Evolutionary conservation across 1,140 invertebrate genomes (phyloP), one percentile per base, ranked within the genome.

Genomic region (Drosophila kepulauana): DNA sequence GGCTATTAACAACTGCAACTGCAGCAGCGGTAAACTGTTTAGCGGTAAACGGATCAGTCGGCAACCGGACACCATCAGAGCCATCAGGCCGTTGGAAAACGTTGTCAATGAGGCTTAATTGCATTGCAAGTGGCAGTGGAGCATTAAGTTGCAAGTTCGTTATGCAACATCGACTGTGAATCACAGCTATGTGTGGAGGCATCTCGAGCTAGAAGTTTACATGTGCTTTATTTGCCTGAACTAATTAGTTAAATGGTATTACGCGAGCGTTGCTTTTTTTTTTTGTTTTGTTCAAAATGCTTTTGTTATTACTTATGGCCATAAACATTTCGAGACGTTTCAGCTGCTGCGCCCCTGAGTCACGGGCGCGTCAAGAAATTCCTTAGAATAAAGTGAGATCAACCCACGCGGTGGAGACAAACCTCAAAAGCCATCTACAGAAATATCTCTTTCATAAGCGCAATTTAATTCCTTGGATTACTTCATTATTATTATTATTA

Each of bases 131-230:
- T 45, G 82, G 41, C 70, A 82, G 81, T 86, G 75, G 67, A 79
- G 67, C 82, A 86, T 88, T 82, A 77, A 87, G 71, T 78, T 66
- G 74, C 78, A 74, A 77, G 66, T 79, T 79, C 73, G 77, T 88
- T 87, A 87, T 87, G 85, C 84, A 88, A 87, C 66, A 74, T 73
- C 49, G 62, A 63, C 62, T 63, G 63, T 72, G 58, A 38, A 2
- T 35, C 67, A 62, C 51, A 20, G 2, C 11, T 6, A 1, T 25
- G 20, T 25, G 20, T 1, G 30, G 25, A 41, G 13, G 28, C 41
- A 6, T 10, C 30, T 43, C 8, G 10, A 35, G 3, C 5, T 10
- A 20, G 6, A 66, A 16, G 5, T 30, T 8, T 15, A 64, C 81
- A 49, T 43, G 33, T 69, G 76, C 48, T 25, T 25, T 25, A 25